phyloP scores from a whole-genome alignment of 92 coral and sea anemone species.

The Epizoanthus ramosus region DNA sequence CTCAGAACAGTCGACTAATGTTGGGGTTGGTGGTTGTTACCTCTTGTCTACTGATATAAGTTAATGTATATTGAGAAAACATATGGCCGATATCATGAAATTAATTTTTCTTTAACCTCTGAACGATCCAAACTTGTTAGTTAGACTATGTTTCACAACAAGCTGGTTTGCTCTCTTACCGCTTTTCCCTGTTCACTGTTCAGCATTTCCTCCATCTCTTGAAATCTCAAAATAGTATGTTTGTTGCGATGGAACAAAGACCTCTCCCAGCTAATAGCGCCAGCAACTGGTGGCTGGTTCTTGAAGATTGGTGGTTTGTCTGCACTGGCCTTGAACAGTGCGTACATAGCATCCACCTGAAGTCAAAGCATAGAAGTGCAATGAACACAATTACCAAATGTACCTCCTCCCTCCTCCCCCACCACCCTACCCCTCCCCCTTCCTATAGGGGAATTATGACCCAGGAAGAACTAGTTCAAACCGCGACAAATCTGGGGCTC shows the following conservation, averaged over 20 bases:
- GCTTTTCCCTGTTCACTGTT: constrained; percentile 96
- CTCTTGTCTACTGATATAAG: too few species aligned
- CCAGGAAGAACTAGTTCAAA: too few species aligned
- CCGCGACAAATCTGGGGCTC: too few species aligned
- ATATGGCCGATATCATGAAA: too few species aligned
- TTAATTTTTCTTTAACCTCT: too few species aligned
- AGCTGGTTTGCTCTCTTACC: constrained; percentile 47
- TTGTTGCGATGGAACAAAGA: constrained; percentile 93
- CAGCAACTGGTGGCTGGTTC: constrained; percentile 99
- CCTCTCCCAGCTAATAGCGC: constrained; percentile 98
- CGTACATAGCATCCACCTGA: constrained; percentile 97
- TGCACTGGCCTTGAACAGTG: constrained; percentile 86
- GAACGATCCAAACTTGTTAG: too few species aligned
- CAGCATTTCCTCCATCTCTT: constrained; percentile 99
- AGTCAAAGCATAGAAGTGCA: not conserved
- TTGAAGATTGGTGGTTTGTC: constrained; percentile 92
- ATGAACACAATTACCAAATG: not conserved
- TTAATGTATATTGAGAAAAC: too few species aligned
- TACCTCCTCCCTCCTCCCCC: not conserved
- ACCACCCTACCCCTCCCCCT: not conserved
- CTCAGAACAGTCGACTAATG: too few species aligned
- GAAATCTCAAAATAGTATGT: constrained; percentile 94
- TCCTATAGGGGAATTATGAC: too few species aligned
- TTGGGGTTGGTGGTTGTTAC: too few species aligned
- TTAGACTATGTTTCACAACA: too few species aligned